These are phyloP conservation scores for Phenacoccus solenopsis DNA, from an alignment of 1,140 invertebrate species.

Conservation along the genomic window DNA sequence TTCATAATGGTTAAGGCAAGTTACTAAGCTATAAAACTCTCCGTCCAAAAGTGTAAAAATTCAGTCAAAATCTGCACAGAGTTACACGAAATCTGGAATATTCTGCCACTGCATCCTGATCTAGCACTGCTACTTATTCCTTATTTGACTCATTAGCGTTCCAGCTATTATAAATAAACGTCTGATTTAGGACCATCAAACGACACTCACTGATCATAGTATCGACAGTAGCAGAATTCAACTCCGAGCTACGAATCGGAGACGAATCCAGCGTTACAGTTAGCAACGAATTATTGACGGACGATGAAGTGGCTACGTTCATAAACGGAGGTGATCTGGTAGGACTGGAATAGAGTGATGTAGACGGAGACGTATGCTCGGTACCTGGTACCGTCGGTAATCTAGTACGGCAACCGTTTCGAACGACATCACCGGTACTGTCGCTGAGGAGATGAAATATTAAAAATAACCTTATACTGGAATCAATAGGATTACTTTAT, in stretches of 20 bases:
- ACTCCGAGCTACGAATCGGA: not conserved
- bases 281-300: not conserved
- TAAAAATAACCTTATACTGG: not conserved
- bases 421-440: not conserved
- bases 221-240: not conserved
- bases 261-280: not conserved
- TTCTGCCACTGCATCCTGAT: not conserved
- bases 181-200: no score
- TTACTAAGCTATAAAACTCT: no score
- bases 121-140: no score
- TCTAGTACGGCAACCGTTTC: slow-evolving; percentile 40
- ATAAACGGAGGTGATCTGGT: slow-evolving; percentile 48
- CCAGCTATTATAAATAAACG: no score
- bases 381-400: slow-evolving; percentile 57
- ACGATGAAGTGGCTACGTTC: not conserved
- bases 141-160: no score
- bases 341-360: slow-evolving; percentile 42
- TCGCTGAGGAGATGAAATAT: not conserved
- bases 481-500: not conserved
- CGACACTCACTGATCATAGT: not conserved
- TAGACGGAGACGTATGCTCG: slow-evolving; percentile 37
- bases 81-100: not conserved
- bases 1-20: no score
- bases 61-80: no score
- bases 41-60: no score